Conservation (phyloP, 1,140 invertebrate species). For the Drosophila varians region DNA sequence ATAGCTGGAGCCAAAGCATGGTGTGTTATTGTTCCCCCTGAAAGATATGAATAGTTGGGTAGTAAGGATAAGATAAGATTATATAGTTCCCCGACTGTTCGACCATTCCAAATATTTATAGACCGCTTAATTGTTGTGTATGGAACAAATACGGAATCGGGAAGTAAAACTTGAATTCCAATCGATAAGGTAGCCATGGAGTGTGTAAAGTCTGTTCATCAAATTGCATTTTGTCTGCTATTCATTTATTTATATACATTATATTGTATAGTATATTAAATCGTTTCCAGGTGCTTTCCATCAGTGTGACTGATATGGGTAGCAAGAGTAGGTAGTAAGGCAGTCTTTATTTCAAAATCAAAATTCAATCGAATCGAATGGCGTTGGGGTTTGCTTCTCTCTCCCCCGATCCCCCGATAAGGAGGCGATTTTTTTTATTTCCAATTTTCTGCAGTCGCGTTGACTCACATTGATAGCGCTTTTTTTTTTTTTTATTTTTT, state of each 20-base stretch:
- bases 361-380: conserved; percentile 27
- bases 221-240: conserved; percentile 62
- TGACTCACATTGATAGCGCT: conserved; percentile 30
- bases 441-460: neutral
- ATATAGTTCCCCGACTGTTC: conserved; percentile 8
- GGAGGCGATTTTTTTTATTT: neutral
- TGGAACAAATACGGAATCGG: neutral
- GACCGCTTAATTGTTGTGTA: neutral
- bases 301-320: conserved; percentile 60
- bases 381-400: conserved; percentile 16
- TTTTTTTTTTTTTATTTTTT: no score
- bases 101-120: neutral
- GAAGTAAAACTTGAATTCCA: conserved; percentile 12
- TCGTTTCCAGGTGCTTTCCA: conserved; percentile 55
- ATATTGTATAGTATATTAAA: conserved; percentile 12
- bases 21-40: neutral
- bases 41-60: conserved; percentile 38
- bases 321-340: neutral
- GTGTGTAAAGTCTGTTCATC: conserved; percentile 51
- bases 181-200: conserved; percentile 25
- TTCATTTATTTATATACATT: no score
- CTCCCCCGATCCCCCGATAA: no score
- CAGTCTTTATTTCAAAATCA: conserved; percentile 17
- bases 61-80: conserved; percentile 80
- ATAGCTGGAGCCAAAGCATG: no score